These are phyloP conservation scores for Neoitamus cyanurus DNA, from an alignment of 2,888 invertebrate genomes.

Conservation along the genomic window DNA sequence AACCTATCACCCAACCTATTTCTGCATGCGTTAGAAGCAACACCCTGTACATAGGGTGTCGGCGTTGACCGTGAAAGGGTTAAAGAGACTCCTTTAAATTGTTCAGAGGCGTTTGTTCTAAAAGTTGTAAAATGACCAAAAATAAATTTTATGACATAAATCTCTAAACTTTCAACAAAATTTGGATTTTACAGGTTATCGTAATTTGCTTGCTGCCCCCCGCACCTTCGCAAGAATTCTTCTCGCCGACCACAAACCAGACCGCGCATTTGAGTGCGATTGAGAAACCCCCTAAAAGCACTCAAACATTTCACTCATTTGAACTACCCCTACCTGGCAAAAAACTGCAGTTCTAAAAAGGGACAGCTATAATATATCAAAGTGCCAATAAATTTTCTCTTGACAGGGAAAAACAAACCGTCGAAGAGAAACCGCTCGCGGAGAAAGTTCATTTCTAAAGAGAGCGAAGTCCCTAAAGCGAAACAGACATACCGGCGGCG, in stretches of 20 bases:
- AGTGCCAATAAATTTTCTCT: constrained; percentile 50
- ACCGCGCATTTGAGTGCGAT: constrained; percentile 10
- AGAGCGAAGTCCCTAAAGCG: constrained; percentile 55
- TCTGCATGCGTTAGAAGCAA: no score
- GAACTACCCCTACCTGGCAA: neutral
- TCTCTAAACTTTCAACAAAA: no score
- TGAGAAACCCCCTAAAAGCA: neutral
- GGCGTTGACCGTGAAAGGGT: no score
- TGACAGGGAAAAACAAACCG: neutral
- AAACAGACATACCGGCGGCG: constrained; percentile 65
- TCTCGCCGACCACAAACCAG: neutral
- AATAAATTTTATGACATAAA: no score
- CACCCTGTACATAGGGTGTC: no score
- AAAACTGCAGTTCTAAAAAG: constrained; percentile 30
- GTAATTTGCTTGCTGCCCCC: no score
- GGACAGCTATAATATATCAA: constrained; percentile 49
- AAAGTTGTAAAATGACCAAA: no score
- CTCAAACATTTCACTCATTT: constrained; percentile 33
- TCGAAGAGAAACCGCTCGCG: neutral
- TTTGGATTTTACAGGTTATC: no score
- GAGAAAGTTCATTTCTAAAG: neutral
- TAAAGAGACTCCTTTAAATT: no score
- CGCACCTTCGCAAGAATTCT: no score
- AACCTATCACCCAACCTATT: no score
- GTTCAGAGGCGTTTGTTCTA: no score